Evolutionary conservation across 2,113 vertebrate species (phyloP).

Genomic region (Meles meles): DNA sequence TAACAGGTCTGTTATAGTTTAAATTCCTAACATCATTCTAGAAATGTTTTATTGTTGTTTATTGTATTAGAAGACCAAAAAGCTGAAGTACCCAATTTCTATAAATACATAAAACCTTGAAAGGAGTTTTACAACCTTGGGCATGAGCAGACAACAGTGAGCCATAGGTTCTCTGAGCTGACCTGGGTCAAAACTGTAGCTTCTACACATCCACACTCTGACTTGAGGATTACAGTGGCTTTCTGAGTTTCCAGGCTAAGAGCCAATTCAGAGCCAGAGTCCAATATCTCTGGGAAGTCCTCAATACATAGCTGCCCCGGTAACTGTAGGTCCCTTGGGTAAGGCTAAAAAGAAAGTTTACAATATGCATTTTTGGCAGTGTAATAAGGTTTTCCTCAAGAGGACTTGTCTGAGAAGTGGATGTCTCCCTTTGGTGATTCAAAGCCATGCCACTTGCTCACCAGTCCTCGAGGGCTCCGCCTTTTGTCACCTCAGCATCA

Average conservation of each 20-base stretch:
- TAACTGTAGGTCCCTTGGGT: background rate
- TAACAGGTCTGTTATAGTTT: background rate
- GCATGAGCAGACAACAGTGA: background rate
- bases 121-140: background rate
- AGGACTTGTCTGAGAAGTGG: background rate
- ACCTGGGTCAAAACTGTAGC: background rate
- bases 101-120: background rate
- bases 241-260: background rate
- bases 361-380: background rate
- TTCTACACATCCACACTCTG: background rate
- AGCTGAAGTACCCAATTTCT: background rate
- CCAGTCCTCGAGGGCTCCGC: background rate
- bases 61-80: background rate
- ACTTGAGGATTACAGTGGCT: background rate
- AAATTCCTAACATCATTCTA: background rate
- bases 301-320: background rate
- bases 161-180: background rate
- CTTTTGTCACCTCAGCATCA: background rate
- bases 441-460: background rate
- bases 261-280: background rate
- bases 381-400: background rate
- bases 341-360: background rate
- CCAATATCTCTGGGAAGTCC: background rate
- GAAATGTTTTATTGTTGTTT: background rate
- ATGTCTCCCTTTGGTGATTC: background rate